A percentile compares a stretch with the other conserved stretches of the same genome.
phyloP scores from a whole-genome alignment of 2,888 invertebrate genomes.

The Tetramorium bicarinatum region DNA sequence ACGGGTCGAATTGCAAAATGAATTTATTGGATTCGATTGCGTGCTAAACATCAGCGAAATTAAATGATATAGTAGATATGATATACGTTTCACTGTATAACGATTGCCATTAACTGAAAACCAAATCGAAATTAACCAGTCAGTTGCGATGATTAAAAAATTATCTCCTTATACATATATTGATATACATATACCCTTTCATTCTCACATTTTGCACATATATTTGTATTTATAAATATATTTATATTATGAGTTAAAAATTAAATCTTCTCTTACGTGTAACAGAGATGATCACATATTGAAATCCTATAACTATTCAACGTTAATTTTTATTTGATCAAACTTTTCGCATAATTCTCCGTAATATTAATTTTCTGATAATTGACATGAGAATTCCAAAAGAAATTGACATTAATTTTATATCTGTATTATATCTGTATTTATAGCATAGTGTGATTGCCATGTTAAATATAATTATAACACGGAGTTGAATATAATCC shows the following conservation, averaged over 20 bases:
- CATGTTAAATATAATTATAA: constrained; percentile 41
- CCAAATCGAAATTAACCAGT: constrained; percentile 27
- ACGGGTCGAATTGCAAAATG: constrained; percentile 37
- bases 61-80: constrained; percentile 19
- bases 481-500: constrained; percentile 6
- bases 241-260: neutral
- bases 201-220: neutral
- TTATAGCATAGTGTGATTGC: constrained; percentile 4
- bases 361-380: constrained; percentile 1
- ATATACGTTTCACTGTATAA: neutral
- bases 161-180: neutral
- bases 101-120: constrained; percentile 26
- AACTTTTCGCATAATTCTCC: neutral
- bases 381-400: constrained; percentile 18
- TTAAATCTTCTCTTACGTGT: neutral
- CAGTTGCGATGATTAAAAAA: constrained; percentile 11
- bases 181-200: neutral
- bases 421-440: neutral
- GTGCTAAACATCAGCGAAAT: constrained; percentile 31
- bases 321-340: constrained; percentile 21
- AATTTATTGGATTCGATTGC: constrained; percentile 23
- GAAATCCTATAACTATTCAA: neutral
- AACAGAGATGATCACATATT: neutral
- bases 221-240: neutral
- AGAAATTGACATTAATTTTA: constrained; percentile 13